Evolutionary conservation across 30 jellyfish, hydroid and myxozoan genomes (phyloP).

Genomic region (Thelohanellus kitauei): DNA sequence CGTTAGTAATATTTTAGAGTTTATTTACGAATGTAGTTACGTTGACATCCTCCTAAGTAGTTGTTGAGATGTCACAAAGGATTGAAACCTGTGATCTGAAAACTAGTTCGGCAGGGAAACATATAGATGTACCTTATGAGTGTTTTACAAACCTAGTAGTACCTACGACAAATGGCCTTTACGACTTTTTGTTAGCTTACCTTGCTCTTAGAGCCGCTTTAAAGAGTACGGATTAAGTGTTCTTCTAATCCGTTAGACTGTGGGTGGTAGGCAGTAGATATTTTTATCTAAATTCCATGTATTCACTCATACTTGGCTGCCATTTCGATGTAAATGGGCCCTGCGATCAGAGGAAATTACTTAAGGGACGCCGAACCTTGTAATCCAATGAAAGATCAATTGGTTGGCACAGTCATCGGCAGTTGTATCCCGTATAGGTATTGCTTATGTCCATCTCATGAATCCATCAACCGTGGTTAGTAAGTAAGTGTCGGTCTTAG

Average conservation of each 20-base stretch:
- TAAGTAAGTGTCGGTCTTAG: slow-evolving; percentile 1
- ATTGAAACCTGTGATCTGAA: too few species aligned
- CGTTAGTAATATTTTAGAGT: too few species aligned
- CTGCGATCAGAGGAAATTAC: slow-evolving; percentile 4
- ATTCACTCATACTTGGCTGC: slow-evolving; percentile 5
- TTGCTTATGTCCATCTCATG: slow-evolving; percentile 17
- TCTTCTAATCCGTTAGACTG: slow-evolving; percentile 15
- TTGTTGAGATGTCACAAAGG: too few species aligned
- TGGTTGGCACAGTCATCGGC: too few species aligned
- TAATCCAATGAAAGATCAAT: too few species aligned
- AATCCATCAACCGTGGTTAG: slow-evolving; percentile 13
- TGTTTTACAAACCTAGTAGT: slow-evolving; percentile 11
- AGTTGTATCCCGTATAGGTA: too few species aligned
- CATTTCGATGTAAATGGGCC: slow-evolving; percentile 8
- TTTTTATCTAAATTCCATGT: not conserved
- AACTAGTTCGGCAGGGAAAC: slow-evolving; percentile 8
- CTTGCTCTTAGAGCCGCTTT: slow-evolving; percentile 4
- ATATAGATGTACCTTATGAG: too few species aligned
- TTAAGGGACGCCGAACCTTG: slow-evolving; percentile 5
- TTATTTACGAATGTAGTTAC: too few species aligned
- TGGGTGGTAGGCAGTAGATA: slow-evolving; percentile 12
- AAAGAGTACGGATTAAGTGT: slow-evolving; percentile 8
- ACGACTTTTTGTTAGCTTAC: slow-evolving; percentile 6
- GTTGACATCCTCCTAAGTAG: too few species aligned
- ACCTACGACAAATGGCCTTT: slow-evolving; percentile 1